Conservation (phyloP, 53 echinoderm and acorn worm genomes). For the Stichopus horrens region DNA sequence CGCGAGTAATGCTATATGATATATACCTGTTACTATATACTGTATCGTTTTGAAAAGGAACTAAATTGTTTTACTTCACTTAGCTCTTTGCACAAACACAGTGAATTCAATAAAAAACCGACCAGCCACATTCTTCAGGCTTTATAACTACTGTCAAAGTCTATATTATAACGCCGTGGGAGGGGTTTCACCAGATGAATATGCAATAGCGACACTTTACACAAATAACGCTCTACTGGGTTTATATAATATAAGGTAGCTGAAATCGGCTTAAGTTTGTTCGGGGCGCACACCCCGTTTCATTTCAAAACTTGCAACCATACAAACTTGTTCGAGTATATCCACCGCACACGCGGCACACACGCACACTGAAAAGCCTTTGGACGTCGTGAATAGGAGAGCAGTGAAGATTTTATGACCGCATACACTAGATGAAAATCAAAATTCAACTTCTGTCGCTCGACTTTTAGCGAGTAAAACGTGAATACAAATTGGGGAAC, state of each 20-base stretch:
- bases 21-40: not conserved
- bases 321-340: no score
- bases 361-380: no score
- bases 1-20: constrained; percentile 21
- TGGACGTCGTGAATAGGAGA: no score
- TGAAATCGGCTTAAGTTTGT: constrained; percentile 39
- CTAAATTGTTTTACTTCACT: constrained; percentile 24
- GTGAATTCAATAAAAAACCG: constrained; percentile 24
- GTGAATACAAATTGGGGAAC: no score
- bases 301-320: constrained; percentile 13
- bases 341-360: no score
- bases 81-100: constrained; percentile 44
- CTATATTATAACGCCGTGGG: not conserved
- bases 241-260: constrained; percentile 31
- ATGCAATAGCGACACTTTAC: constrained; percentile 11
- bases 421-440: no score
- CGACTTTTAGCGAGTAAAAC: no score
- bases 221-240: constrained; percentile 18
- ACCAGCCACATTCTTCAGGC: constrained; percentile 26
- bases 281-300: constrained; percentile 12
- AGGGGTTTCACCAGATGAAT: constrained; percentile 32
- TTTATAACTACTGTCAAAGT: constrained; percentile 39
- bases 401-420: no score
- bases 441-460: no score
- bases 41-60: constrained; percentile 36